Conservation (phyloP, 2,797 vertebrate species). For the Siniperca obscura region DNA sequence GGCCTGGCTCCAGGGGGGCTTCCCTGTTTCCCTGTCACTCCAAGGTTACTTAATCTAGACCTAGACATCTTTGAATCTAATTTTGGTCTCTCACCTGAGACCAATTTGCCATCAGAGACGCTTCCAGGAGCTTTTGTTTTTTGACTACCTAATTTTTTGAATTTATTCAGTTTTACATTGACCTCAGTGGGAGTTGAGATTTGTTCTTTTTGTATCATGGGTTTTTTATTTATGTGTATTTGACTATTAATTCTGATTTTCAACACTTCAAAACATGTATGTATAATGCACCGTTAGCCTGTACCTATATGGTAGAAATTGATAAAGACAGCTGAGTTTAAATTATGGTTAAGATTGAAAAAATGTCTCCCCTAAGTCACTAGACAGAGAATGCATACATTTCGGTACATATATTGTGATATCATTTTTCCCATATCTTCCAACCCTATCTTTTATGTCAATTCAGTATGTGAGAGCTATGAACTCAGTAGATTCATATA, state of each 20-base stretch:
- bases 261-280: background rate
- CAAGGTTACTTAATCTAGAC: background rate
- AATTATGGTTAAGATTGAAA: background rate
- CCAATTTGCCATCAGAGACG: background rate
- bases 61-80: background rate
- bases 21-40: background rate
- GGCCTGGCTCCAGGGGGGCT: background rate
- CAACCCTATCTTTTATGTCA: background rate
- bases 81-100: background rate
- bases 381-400: background rate
- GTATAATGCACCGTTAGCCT: background rate
- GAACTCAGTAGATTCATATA: background rate
- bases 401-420: background rate
- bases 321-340: background rate
- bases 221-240: background rate
- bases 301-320: background rate
- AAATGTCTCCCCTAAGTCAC: background rate
- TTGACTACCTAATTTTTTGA: background rate
- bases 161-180: constrained; percentile 16
- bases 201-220: background rate
- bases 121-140: background rate
- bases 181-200: background rate
- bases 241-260: background rate
- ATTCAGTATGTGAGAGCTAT: background rate
- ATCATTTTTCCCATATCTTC: background rate